phyloP scores from a whole-genome alignment of 2,888 invertebrate species.

The Andrena haemorrhoa region DNA sequence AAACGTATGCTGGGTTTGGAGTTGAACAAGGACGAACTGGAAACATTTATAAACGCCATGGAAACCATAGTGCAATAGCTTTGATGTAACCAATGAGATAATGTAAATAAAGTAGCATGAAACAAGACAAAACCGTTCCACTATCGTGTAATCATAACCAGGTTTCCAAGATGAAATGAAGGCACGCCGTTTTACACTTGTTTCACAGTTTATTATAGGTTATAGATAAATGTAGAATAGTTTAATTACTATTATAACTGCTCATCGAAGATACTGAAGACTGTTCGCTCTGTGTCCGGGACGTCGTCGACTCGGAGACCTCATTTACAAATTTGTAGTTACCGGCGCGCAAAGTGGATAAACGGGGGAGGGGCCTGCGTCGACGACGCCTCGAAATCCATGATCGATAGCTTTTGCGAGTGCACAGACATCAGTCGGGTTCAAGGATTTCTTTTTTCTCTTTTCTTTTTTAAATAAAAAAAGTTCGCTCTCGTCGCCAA shows the following conservation, averaged over 20 bases:
- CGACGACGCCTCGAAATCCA: constrained; percentile 73
- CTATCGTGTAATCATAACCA: neutral
- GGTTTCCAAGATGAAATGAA: constrained; percentile 57
- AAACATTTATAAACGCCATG: constrained; percentile 77
- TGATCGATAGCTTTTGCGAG: constrained; percentile 63
- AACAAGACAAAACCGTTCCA: neutral
- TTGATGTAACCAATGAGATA: constrained; percentile 2
- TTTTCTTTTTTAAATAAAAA: constrained; percentile 70
- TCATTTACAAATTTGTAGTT: constrained; percentile 68
- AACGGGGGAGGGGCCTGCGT: constrained; percentile 66
- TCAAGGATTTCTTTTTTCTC: constrained; percentile 55
- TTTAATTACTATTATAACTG: constrained; percentile 85
- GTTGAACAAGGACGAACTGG: constrained; percentile 79
- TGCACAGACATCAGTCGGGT: constrained; percentile 76
- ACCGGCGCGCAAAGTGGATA: constrained; percentile 60
- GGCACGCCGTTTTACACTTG: constrained; percentile 79
- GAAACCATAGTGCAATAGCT: constrained; percentile 67
- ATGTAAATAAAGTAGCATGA: neutral
- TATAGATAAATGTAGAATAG: constrained; percentile 85
- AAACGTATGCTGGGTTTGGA: constrained; percentile 75
- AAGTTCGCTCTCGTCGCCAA: constrained; percentile 78
- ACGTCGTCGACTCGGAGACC: constrained; percentile 74
- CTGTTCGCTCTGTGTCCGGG: constrained; percentile 75
- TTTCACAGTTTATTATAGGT: constrained; percentile 85
- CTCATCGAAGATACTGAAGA: constrained; percentile 83